Evolutionary conservation across 2,797 vertebrate genomes (phyloP).

Genomic region (Acipenser transmontanus): DNA sequence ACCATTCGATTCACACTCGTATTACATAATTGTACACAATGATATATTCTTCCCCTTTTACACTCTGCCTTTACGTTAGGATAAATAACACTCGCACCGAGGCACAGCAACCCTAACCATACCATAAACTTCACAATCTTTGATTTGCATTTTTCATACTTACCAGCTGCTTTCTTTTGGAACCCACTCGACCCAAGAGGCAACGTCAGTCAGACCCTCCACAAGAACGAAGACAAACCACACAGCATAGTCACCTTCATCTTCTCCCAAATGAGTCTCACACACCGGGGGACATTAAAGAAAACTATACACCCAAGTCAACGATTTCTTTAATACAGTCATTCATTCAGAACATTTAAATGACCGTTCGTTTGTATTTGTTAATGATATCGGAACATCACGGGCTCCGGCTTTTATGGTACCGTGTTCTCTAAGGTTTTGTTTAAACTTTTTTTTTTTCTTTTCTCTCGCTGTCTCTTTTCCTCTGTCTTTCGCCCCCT

Average conservation of each 20-base stretch:
- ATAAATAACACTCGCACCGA: too few species aligned
- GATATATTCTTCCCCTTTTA: too few species aligned
- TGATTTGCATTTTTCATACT: neutral
- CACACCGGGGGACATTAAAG: neutral
- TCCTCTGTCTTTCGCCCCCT: slow-evolving; percentile 61
- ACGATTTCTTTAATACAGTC: neutral
- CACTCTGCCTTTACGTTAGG: too few species aligned
- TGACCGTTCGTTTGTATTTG: neutral
- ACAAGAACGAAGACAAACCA: neutral
- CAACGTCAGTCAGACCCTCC: neutral
- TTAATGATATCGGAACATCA: neutral
- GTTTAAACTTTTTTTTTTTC: slow-evolving; percentile 4
- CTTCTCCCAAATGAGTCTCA: neutral
- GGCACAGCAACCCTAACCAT: too few species aligned
- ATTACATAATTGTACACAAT: too few species aligned
- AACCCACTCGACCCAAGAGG: neutral
- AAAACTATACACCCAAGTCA: neutral
- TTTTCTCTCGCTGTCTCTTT: slow-evolving; percentile 38
- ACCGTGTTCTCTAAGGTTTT: neutral
- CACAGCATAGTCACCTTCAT: neutral
- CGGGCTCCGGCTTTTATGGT: neutral
- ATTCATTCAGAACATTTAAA: neutral
- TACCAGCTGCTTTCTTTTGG: neutral
- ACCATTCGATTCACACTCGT: too few species aligned
- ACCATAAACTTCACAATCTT: neutral